phyloP scores from a whole-genome alignment of 2,888 invertebrate genomes.

The Leptura quadrifasciata region DNA sequence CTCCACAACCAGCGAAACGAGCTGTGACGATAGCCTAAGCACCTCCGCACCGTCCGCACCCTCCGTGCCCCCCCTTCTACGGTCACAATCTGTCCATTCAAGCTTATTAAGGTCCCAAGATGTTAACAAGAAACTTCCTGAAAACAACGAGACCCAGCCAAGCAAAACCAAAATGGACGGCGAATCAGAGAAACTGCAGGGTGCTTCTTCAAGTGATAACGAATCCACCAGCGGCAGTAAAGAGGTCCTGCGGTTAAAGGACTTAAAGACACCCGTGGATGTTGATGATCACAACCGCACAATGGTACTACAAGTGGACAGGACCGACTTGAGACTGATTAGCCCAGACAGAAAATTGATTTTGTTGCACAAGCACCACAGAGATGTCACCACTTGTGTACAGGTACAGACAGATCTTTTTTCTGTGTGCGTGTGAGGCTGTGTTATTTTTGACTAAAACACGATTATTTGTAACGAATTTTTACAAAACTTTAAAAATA shows the following conservation, averaged over 20 bases:
- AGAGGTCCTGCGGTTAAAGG: conserved; percentile 11
- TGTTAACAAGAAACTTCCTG: conserved; percentile 5
- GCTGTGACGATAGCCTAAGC: conserved; percentile 58
- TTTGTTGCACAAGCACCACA: conserved; percentile 89
- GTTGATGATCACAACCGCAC: conserved; percentile 88
- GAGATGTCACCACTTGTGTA: conserved; percentile 91
- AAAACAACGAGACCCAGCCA: neutral
- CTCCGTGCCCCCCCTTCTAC: conserved; percentile 54
- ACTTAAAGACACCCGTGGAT: conserved; percentile 53
- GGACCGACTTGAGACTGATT: conserved; percentile 90
- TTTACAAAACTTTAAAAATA: too few species aligned
- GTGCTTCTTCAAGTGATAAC: conserved; percentile 20
- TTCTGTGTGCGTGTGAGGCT: too few species aligned
- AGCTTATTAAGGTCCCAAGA: conserved; percentile 48
- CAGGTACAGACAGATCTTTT: conserved; percentile 78
- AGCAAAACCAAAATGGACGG: neutral
- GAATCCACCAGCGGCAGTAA: conserved; percentile 12
- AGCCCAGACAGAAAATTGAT: conserved; percentile 95
- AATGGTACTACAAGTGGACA: conserved; percentile 94
- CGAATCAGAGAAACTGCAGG: neutral
- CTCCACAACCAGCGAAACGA: conserved; percentile 58
- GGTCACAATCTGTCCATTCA: conserved; percentile 62
- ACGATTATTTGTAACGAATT: too few species aligned
- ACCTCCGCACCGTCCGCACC: conserved; percentile 32
- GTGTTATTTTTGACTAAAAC: too few species aligned